Evolutionary conservation across 2,888 invertebrate species (phyloP).

Genomic region (Lasioglossum malachurum): DNA sequence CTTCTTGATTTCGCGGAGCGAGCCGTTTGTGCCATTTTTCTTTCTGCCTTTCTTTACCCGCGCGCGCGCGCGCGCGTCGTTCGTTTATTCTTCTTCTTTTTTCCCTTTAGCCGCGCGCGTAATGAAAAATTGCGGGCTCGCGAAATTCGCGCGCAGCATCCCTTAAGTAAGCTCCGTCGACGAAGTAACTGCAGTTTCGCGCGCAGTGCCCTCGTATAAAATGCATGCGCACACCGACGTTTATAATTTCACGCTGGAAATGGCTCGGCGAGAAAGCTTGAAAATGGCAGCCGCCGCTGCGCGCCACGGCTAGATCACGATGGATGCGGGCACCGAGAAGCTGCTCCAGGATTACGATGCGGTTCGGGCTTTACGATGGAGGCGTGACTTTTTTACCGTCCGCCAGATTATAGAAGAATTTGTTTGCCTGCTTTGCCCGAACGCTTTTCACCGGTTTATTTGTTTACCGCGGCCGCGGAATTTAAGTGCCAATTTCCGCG

Average conservation of each 20-base stretch:
- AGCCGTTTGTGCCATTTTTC: conserved; percentile 32
- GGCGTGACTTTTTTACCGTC: conserved; percentile 15
- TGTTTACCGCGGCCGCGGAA: neutral
- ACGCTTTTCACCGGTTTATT: neutral
- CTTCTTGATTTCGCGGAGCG: conserved; percentile 60
- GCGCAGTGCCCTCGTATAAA: conserved; percentile 33
- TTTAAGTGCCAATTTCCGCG: neutral
- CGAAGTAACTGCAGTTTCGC: conserved; percentile 25
- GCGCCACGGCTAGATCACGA: neutral
- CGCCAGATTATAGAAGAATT: conserved; percentile 23
- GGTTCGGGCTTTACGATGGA: neutral
- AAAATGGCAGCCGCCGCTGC: neutral
- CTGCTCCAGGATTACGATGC: conserved; percentile 16
- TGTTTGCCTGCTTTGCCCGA: neutral
- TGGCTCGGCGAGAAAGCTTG: neutral
- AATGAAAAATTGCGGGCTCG: conserved; percentile 61
- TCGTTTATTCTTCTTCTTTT: neutral
- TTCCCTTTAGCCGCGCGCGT: neutral
- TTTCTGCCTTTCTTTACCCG: neutral
- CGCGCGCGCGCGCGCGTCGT: neutral
- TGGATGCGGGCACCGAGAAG: conserved; percentile 13
- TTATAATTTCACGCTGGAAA: conserved; percentile 54
- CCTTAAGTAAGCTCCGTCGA: conserved; percentile 32
- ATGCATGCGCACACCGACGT: conserved; percentile 35
- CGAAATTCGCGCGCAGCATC: conserved; percentile 34